Evolutionary conservation across 2,888 invertebrate species (phyloP), one percentile per base, ranked within the genome.

Genomic region (Resseliella maxima): DNA sequence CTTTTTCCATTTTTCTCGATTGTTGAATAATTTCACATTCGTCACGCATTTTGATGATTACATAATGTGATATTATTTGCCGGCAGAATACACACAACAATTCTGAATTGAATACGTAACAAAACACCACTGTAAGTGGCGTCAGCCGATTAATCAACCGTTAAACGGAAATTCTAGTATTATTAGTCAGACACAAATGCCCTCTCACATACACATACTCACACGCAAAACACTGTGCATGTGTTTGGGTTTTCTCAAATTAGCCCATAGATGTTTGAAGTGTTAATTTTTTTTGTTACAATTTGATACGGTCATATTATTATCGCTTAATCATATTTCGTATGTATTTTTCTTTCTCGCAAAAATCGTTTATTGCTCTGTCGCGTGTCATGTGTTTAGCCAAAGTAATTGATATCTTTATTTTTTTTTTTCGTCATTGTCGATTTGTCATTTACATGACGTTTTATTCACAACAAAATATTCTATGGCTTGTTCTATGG

Each of bases 271-370:
- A 12, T 27, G 10, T 72, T 72, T 3, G 15, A 31, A 35, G 31
- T 35, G 35, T 72, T 72, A 31, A 72, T 72, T 72, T 72, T n/a
- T 72, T 72, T 31, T 5, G 72, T 3, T 72, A 72, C 31, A 72
- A 72, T 15, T 31, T 35, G 72, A 72, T 35, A 31, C 31, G 0
- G 72, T 72, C 72, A 72, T 72, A 15, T 31, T 72, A 72, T 12
- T 31, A 72, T 72, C 31, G 72, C 72, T 72, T 31, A 27, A 72
- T 72, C 72, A 72, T 72, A 59, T 18, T 59, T 59, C 59, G 59
- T 59, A n/a, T n/a, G 2, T 59, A 24, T 59, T 27, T 1, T 72
- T 72, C 31, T 0, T 31, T 15, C 59, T n/a, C 2, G 31, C 31
- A n/a, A 59, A 24, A 24, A 1, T 59, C 59, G 15, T 72, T 35